These are phyloP conservation scores for Malurus cyaneus DNA, from an alignment of 2,113 vertebrate species.

Conservation along the genomic window DNA sequence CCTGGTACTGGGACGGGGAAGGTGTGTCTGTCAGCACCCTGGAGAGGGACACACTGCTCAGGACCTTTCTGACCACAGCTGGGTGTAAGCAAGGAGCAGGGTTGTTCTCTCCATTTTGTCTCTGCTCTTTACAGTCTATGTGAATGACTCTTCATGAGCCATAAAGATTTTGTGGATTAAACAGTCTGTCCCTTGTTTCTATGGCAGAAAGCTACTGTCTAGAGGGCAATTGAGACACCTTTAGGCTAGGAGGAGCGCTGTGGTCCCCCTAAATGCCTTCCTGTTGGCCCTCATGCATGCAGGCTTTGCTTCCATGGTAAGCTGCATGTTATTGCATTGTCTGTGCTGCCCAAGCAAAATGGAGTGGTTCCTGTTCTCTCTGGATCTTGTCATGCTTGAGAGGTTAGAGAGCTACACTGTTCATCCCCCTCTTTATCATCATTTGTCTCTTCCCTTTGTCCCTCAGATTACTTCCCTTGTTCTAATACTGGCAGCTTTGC, in stretches of 20 bases:
- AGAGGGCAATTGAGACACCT: not conserved
- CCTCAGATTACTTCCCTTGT: not conserved
- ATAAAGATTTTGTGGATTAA: not conserved
- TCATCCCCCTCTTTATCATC: not conserved
- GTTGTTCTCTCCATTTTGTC: not conserved
- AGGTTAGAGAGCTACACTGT: not conserved
- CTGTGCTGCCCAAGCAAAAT: not conserved
- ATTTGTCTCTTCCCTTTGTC: not conserved
- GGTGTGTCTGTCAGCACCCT: not conserved
- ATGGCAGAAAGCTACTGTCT: not conserved
- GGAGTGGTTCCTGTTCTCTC: not conserved
- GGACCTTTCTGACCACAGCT: not conserved
- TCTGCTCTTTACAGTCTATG: rapidly evolving
- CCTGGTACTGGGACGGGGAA: rapidly evolving
- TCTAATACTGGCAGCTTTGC: not conserved
- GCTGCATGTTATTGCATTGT: not conserved
- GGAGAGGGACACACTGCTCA: not conserved
- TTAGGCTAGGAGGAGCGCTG: not conserved
- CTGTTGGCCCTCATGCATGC: not conserved
- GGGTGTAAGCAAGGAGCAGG: not conserved
- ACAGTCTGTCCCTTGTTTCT: not conserved
- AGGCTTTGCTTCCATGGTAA: not conserved
- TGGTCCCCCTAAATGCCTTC: not conserved
- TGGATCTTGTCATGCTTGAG: not conserved
- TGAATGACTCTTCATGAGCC: not conserved